Conservation (phyloP, 2,113 vertebrate species). For the Scopus umbretta region DNA sequence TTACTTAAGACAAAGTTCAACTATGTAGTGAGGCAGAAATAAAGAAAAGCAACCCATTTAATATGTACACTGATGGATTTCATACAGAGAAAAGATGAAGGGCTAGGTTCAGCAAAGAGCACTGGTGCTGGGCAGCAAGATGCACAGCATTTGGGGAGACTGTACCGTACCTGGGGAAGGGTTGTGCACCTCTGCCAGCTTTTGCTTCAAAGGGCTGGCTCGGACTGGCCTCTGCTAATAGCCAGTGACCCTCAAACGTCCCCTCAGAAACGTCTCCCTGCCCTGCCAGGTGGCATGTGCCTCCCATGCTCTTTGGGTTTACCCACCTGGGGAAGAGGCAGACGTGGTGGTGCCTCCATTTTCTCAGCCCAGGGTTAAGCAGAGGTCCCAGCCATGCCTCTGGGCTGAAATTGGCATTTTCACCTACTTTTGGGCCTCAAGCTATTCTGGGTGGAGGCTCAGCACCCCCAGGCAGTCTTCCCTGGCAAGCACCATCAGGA, state of each 20-base stretch:
- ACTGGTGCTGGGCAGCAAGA: fast-evolving
- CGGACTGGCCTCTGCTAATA: neutral
- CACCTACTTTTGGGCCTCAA: neutral
- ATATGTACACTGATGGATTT: neutral
- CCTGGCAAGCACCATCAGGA: neutral
- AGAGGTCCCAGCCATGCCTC: neutral
- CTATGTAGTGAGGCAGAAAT: neutral
- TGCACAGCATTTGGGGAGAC: fast-evolving
- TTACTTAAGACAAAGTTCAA: neutral
- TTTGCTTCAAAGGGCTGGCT: neutral
- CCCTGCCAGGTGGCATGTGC: fast-evolving
- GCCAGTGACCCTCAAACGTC: neutral
- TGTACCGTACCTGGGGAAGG: fast-evolving
- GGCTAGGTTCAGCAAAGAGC: neutral
- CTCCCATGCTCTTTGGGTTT: neutral
- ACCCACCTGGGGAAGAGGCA: fast-evolving
- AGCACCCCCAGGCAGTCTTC: neutral
- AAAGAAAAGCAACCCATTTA: neutral
- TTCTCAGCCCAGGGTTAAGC: neutral
- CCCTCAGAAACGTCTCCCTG: neutral
- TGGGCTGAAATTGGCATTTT: neutral
- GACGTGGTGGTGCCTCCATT: neutral
- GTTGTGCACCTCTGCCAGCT: neutral
- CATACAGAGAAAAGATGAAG: fast-evolving
- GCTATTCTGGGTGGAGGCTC: neutral